A percentile compares a stretch with the other conserved stretches of the same genome.
phyloP scores from a whole-genome alignment of 2,888 invertebrate species.

The Lysandra bellargus region DNA sequence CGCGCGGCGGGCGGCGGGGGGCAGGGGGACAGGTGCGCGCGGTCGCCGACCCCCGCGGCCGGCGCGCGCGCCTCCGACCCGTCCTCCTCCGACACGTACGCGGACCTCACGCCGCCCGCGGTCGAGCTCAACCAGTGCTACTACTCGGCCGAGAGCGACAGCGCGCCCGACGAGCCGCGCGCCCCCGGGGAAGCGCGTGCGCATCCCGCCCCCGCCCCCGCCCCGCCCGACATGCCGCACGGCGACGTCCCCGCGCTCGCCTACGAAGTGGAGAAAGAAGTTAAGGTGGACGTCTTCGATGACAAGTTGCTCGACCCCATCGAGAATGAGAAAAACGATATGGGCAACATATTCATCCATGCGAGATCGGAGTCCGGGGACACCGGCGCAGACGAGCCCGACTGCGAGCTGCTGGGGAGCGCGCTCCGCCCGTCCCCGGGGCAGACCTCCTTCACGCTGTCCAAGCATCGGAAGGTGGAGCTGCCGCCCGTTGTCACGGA shows the following conservation, averaged over 20 bases:
- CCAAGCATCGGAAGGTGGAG: slow-evolving; percentile 82
- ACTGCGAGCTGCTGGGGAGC: slow-evolving; percentile 71
- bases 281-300: slow-evolving; percentile 65
- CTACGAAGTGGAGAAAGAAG: slow-evolving; percentile 63
- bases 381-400: slow-evolving; percentile 61
- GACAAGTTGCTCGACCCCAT: slow-evolving; percentile 61
- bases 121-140: slow-evolving; percentile 83
- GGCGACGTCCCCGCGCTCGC: slow-evolving; percentile 63
- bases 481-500: slow-evolving; percentile 73
- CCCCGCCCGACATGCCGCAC: slow-evolving; percentile 61
- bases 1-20: slow-evolving; percentile 70
- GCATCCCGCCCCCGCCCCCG: slow-evolving; percentile 47
- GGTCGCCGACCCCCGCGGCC: slow-evolving; percentile 73
- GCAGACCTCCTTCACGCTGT: slow-evolving; percentile 80
- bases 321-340: slow-evolving; percentile 66
- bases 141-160: slow-evolving; percentile 82
- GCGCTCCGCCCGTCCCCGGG: slow-evolving; percentile 68
- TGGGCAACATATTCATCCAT: slow-evolving; percentile 67
- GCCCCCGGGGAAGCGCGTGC: slow-evolving; percentile 54
- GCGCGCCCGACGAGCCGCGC: slow-evolving; percentile 66
- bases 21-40: slow-evolving; percentile 58
- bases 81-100: slow-evolving; percentile 88
- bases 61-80: slow-evolving; percentile 74
- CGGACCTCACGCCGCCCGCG: slow-evolving; percentile 83
- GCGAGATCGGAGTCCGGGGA: slow-evolving; percentile 57